Evolutionary conservation across 2,888 invertebrate genomes (phyloP).

Genomic region (Cerastis leucographa): DNA sequence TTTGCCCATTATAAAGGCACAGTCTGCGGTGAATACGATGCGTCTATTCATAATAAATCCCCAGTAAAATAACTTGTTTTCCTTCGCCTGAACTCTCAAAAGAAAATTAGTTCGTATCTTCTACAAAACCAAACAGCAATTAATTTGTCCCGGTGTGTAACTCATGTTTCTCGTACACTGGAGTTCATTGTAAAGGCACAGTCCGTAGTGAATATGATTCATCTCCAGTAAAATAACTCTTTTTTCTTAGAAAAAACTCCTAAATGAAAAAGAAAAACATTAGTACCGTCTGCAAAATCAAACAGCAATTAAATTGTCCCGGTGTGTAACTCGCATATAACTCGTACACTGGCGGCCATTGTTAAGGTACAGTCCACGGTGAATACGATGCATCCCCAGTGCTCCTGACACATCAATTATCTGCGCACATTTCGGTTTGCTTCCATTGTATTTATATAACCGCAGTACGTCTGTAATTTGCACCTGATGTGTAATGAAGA

Average conservation of each 20-base stretch:
- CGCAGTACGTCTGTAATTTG: slow-evolving; percentile 58
- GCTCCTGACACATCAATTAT: slow-evolving; percentile 80
- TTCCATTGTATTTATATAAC: slow-evolving; percentile 65
- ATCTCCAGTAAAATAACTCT: slow-evolving; percentile 50
- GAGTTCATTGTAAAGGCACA: slow-evolving; percentile 57
- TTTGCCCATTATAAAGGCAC: slow-evolving; percentile 58
- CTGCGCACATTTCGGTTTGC: slow-evolving; percentile 69
- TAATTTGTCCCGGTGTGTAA: slow-evolving; percentile 59
- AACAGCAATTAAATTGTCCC: slow-evolving; percentile 58
- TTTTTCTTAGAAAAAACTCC: slow-evolving; percentile 47
- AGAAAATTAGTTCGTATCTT: not conserved
- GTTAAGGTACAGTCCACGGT: slow-evolving; percentile 57
- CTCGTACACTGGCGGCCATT: slow-evolving; percentile 56
- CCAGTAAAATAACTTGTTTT: slow-evolving; percentile 17
- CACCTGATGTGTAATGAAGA: slow-evolving; percentile 49
- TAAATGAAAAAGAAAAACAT: no score
- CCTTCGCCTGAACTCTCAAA: no score
- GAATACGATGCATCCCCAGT: slow-evolving; percentile 65
- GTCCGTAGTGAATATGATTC: slow-evolving; percentile 61
- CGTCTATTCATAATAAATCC: slow-evolving; percentile 19
- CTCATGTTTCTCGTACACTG: slow-evolving; percentile 53
- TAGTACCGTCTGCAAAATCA: not conserved
- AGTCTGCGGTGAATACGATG: slow-evolving; percentile 55
- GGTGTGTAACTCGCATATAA: slow-evolving; percentile 53
- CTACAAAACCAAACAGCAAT: slow-evolving; percentile 31